A percentile compares a stretch with the other conserved stretches of the same genome.
phyloP scores from a whole-genome alignment of 2,888 invertebrate genomes.

The Andrena marginata region DNA sequence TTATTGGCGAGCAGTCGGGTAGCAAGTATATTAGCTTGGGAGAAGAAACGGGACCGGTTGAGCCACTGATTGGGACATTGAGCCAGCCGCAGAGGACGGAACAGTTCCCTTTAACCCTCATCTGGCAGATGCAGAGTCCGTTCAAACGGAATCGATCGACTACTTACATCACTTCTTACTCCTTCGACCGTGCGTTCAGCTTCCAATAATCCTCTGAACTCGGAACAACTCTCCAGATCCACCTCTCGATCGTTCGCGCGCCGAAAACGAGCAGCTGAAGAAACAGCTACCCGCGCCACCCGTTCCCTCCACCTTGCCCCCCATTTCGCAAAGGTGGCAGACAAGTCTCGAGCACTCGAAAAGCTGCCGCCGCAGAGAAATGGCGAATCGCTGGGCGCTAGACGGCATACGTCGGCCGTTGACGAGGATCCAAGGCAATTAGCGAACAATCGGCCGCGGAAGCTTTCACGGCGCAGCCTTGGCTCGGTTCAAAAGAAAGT shows the following conservation, averaged over 20 bases:
- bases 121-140: background rate
- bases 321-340: background rate
- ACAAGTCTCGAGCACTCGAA: background rate
- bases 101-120: background rate
- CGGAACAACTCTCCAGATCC: no score
- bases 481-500: slow-evolving; percentile 42
- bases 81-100: slow-evolving; percentile 42
- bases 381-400: background rate
- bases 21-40: slow-evolving; percentile 40
- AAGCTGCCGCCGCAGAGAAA: background rate
- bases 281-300: no score
- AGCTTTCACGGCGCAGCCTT: slow-evolving; percentile 28
- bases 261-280: no score
- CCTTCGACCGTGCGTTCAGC: no score
- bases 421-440: slow-evolving; percentile 46
- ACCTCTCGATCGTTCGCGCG: no score
- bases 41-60: slow-evolving; percentile 46
- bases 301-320: background rate
- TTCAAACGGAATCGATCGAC: background rate
- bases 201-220: no score
- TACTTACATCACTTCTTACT: no score
- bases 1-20: slow-evolving; percentile 43
- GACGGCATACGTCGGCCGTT: background rate
- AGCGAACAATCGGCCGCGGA: slow-evolving; percentile 49
- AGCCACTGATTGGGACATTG: slow-evolving; percentile 58